phyloP scores from a whole-genome alignment of 2,797 vertebrate species.

The Myioborus melanocephalus region DNA sequence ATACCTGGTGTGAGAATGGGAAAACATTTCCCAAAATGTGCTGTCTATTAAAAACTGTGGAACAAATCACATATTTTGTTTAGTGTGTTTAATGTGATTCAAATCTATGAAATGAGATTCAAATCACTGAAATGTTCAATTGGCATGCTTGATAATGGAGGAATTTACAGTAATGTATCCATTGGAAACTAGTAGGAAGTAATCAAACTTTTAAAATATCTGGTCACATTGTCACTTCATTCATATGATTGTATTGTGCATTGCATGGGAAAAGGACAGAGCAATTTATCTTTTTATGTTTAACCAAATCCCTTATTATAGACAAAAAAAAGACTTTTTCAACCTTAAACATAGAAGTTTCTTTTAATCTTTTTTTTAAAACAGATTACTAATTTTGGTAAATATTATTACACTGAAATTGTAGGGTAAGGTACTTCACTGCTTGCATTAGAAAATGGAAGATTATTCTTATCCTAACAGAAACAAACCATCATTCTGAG shows the following conservation, averaged over 20 bases:
- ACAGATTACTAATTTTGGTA: background rate
- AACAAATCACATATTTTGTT: background rate
- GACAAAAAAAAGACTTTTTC: fast-evolving
- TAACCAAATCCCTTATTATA: background rate
- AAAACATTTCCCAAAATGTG: background rate
- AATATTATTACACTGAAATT: background rate
- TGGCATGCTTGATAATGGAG: fast-evolving
- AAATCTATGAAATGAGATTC: background rate
- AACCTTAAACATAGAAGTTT: fast-evolving
- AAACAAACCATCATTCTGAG: background rate
- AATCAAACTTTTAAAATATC: background rate
- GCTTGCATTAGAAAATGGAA: background rate
- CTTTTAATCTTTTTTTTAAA: background rate
- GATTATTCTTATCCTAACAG: background rate
- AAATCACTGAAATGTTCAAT: background rate
- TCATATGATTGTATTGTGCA: background rate
- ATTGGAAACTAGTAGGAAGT: background rate
- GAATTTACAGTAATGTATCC: background rate
- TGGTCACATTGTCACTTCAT: background rate
- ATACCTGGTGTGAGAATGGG: background rate
- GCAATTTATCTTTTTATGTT: background rate
- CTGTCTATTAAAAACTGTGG: background rate
- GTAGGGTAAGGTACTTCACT: background rate
- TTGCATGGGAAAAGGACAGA: background rate
- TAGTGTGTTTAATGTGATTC: background rate